Percentiles rank a stretch among this genome's conserved stretches.
These are phyloP conservation scores for Chloroclysta siterata DNA, from an alignment of 2,888 invertebrate genomes.

Conservation along the genomic window DNA sequence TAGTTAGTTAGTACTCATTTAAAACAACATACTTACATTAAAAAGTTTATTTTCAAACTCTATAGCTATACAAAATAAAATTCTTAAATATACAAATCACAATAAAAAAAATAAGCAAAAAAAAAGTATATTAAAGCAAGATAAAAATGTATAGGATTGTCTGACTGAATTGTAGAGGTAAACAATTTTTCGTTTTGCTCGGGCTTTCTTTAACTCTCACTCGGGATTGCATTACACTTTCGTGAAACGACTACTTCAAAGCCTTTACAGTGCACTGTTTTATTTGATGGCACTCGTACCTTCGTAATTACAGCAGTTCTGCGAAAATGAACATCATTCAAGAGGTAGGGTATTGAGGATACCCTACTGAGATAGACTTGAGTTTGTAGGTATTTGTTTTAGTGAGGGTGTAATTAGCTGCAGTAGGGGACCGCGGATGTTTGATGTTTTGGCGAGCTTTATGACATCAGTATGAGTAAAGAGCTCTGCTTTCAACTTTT, in stretches of 20 bases:
- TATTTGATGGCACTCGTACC: constrained; percentile 65
- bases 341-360: constrained; percentile 28
- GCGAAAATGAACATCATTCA: constrained; percentile 40
- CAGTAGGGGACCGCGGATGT: constrained; percentile 12
- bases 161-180: constrained; percentile 19
- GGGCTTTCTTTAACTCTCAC: constrained; percentile 51
- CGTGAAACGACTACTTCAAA: constrained; percentile 65
- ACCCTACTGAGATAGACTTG: constrained; percentile 14
- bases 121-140: too few species aligned
- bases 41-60: too few species aligned
- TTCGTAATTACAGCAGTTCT: constrained; percentile 65
- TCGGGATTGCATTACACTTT: constrained; percentile 71
- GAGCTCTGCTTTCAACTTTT: not conserved
- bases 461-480: not conserved
- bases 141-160: not conserved
- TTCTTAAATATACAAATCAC: too few species aligned
- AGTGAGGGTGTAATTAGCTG: constrained; percentile 35
- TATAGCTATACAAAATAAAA: too few species aligned
- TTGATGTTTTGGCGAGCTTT: constrained; percentile 20
- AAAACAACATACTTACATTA: too few species aligned
- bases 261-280: constrained; percentile 62
- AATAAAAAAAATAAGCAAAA: too few species aligned
- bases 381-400: constrained; percentile 24
- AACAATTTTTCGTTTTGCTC: constrained; percentile 10
- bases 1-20: too few species aligned